A percentile compares a stretch with the other conserved stretches of the same genome.
Conservation (phyloP, 2,888 invertebrate genomes). For the Anorthoa munda region DNA sequence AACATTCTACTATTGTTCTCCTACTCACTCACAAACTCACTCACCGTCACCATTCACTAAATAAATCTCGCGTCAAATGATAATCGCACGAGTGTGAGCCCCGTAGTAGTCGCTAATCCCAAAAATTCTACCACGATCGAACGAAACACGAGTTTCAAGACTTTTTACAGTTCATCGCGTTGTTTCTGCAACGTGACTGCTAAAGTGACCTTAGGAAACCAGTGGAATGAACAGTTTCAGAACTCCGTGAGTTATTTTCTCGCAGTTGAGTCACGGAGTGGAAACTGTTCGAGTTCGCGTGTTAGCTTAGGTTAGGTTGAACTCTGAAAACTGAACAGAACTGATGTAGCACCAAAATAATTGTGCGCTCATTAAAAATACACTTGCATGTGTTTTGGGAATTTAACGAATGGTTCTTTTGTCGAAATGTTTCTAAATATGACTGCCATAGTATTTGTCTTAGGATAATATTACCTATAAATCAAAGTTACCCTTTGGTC, state of each 20-base stretch:
- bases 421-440: conserved; percentile 1
- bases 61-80: conserved; percentile 5
- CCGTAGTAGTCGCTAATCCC: conserved; percentile 30
- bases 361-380: conserved; percentile 59
- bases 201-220: conserved; percentile 54
- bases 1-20: conserved; percentile 68
- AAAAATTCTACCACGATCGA: conserved; percentile 40
- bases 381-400: conserved; percentile 31
- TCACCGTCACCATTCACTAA: conserved; percentile 10
- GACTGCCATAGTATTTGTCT: background rate
- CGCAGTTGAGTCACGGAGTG: conserved; percentile 40
- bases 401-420: conserved; percentile 19
- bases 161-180: conserved; percentile 61
- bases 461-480: background rate
- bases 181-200: conserved; percentile 54
- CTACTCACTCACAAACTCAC: conserved; percentile 32
- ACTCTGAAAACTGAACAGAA: conserved; percentile 64
- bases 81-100: conserved; percentile 12
- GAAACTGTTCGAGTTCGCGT: conserved; percentile 59
- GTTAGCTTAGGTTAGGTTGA: conserved; percentile 52
- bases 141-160: conserved; percentile 47
- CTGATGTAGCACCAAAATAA: conserved; percentile 52
- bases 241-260: conserved; percentile 42
- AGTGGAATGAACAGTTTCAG: conserved; percentile 47
- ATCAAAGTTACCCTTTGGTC: background rate